Evolutionary conservation across 2,888 invertebrate genomes (phyloP).

Genomic region (Pandemis corylana): DNA sequence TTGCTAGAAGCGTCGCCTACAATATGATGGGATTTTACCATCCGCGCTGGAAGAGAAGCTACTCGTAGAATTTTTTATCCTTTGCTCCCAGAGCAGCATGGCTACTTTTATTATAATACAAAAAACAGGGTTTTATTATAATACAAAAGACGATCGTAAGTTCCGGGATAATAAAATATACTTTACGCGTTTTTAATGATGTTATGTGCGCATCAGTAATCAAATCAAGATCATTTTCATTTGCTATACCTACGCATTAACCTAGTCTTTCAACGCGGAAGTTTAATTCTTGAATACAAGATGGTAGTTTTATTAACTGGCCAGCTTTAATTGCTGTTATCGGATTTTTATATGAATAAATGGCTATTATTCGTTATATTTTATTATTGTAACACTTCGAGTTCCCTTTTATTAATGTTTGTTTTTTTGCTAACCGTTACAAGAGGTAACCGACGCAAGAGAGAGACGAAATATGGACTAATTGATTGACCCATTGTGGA

Average conservation of each 20-base stretch:
- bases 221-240: conserved; percentile 34
- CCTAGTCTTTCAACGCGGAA: conserved; percentile 28
- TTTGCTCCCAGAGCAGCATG: not conserved
- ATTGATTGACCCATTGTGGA: too few relatives aligned
- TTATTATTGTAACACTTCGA: not conserved
- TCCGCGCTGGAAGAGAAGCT: too few relatives aligned
- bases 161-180: not conserved
- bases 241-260: not conserved
- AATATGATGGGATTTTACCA: not conserved
- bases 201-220: conserved; percentile 7
- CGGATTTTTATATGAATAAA: conserved; percentile 2
- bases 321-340: conserved; percentile 15
- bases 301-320: conserved; percentile 13
- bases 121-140: not conserved
- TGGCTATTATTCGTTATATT: not conserved
- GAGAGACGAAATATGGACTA: too few relatives aligned
- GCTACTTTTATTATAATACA: not conserved
- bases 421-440: too few relatives aligned
- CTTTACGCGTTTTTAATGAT: not conserved
- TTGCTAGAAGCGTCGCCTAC: too few relatives aligned
- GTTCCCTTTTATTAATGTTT: too few relatives aligned
- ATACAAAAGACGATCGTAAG: not conserved
- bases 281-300: conserved; percentile 5
- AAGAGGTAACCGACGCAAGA: too few relatives aligned
- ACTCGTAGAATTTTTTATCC: too few relatives aligned